Evolutionary conservation across 2,797 vertebrate species (phyloP), one percentile per base, ranked within the genome.

Genomic region (Furcifer pardalis): DNA sequence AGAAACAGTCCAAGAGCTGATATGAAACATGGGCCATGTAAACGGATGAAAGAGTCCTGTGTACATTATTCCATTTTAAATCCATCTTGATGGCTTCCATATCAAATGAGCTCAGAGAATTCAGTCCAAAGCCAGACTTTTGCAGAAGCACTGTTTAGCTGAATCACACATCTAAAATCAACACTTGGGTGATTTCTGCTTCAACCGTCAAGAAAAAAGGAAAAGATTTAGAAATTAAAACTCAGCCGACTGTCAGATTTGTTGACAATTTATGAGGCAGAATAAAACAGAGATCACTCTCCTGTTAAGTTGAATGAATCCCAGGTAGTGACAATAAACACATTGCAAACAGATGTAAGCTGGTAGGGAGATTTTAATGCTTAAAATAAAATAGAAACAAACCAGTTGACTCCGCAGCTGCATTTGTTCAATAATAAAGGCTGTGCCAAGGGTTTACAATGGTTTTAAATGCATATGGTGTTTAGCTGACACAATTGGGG

Each of bases 71-170:
- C 76, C 23, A 2, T 73, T 3, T 40, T 59, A 21, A 1, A 44
- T 81, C 30, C 2, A 46, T 3, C 4, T 76, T 19, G 40, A 5
- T 59, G 2, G 68, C 77, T 90, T 84, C 42, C 25, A 27, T 21
- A 72, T 84, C 32, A 80, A 73, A 83, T 15, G 37, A 27, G 5
- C 56, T 87, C 44, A 10, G 25, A 59, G 77, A 63, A 63, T 84
- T 56, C 68, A 5, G 65, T 42, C 79, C 76, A 77, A 83, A 90
- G 87, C 9, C 27, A 30, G 52, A 77, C 76, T 32, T 8, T 87
- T 23, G 74, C 59, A 85, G 52, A 12, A 74, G 46, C 72, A 69
- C 73, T 88, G 82, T 32, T 87, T 88, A 69, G 32, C 60, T 85
- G 62, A 87, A 83, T 83, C 88, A 49, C 7, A 35, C 30, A 68